These are phyloP conservation scores for Antitype chi DNA, from an alignment of 2,888 invertebrate species.

Conservation along the genomic window DNA sequence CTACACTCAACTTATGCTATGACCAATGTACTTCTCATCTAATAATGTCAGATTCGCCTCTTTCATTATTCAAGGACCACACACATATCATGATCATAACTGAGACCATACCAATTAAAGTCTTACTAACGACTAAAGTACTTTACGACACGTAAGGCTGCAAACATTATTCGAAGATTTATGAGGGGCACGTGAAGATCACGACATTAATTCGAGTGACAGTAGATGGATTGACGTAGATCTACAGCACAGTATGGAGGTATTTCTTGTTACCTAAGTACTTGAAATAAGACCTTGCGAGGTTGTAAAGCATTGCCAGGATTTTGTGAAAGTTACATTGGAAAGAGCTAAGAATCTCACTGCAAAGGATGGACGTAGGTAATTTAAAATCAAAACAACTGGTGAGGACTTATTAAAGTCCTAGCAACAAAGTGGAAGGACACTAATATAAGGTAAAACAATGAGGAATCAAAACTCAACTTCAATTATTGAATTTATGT, in stretches of 20 bases:
- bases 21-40: not conserved
- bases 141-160: conserved; percentile 35
- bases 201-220: conserved; percentile 18
- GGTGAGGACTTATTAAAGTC: not conserved
- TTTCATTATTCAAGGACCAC: conserved; percentile 37
- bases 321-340: conserved; percentile 16
- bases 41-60: conserved; percentile 10
- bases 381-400: not conserved
- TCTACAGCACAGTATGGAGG: not conserved
- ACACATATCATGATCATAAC: conserved; percentile 48
- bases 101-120: conserved; percentile 46
- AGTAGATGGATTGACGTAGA: conserved; percentile 21
- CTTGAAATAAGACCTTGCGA: conserved; percentile 11
- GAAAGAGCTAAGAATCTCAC: not conserved
- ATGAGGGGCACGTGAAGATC: conserved; percentile 47
- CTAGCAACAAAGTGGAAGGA: not conserved
- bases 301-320: not conserved
- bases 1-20: not conserved
- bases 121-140: conserved; percentile 40
- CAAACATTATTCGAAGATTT: conserved; percentile 53
- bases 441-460: not conserved
- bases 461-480: not conserved
- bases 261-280: not conserved
- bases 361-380: not conserved
- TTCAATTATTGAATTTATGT: not conserved